A percentile compares a stretch with the other conserved stretches of the same genome.
phyloP scores from a whole-genome alignment of 2,113 vertebrate species.

The Proteles cristata region DNA sequence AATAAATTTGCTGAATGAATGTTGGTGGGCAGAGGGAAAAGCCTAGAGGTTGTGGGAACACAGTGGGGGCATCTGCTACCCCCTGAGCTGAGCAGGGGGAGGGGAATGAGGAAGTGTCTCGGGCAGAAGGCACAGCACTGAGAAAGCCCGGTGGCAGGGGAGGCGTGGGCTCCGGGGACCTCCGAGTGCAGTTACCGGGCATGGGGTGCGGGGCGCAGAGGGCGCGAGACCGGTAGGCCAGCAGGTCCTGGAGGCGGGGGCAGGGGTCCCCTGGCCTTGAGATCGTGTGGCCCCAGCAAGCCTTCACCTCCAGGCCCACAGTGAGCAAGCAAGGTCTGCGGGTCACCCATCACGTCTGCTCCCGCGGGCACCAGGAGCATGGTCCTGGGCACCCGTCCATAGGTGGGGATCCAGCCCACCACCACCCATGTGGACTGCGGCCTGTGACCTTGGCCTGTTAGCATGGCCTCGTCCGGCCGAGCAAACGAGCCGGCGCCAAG shows the following conservation, averaged over 20 bases:
- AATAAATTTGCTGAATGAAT: background rate
- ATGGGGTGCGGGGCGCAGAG: too few species aligned
- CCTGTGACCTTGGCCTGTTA: background rate
- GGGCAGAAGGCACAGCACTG: background rate
- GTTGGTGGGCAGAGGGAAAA: background rate
- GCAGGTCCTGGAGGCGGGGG: fast-evolving
- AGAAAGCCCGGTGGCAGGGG: background rate
- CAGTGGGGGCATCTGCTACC: background rate
- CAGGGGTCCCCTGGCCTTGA: background rate
- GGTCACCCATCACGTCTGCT: background rate
- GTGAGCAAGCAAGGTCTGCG: background rate
- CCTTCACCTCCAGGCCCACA: background rate
- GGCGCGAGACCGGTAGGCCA: background rate
- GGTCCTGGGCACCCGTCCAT: fast-evolving
- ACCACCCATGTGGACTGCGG: background rate
- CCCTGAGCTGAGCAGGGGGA: fast-evolving
- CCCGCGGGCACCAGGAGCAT: background rate
- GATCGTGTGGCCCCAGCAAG: background rate
- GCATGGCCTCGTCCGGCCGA: background rate
- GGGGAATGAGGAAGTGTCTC: too few species aligned
- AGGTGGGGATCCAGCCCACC: background rate
- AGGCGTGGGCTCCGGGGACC: background rate
- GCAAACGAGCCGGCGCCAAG: background rate
- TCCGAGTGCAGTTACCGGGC: background rate
- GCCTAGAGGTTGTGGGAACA: background rate